Percentiles rank a stretch among this genome's conserved stretches.
phyloP scores from a whole-genome alignment of 2,797 vertebrate genomes.

The Protosalanx chinensis region DNA sequence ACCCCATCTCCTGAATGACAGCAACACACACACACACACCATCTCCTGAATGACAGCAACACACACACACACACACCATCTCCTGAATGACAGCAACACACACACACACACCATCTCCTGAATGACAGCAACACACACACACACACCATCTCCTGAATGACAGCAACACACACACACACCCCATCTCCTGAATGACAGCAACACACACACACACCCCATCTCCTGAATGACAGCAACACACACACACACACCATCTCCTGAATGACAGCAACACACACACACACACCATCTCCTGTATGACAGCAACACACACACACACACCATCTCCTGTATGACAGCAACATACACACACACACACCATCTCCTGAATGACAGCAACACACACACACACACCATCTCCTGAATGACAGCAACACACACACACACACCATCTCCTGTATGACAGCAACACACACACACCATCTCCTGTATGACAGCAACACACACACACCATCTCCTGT shows the following conservation, averaged over 20 bases:
- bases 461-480: not conserved
- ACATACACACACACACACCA: not conserved
- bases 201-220: not conserved
- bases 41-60: not conserved
- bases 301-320: slow-evolving; percentile 2
- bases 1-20: slow-evolving; percentile 79
- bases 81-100: not conserved
- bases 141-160: not conserved
- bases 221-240: not conserved
- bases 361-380: not conserved
- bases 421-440: slow-evolving; percentile 75
- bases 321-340: not conserved
- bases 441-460: slow-evolving; percentile 78
- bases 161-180: not conserved
- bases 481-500: not conserved
- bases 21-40: slow-evolving; percentile 74
- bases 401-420: not conserved
- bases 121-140: not conserved
- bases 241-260: not conserved
- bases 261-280: not conserved
- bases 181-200: not conserved
- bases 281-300: not conserved
- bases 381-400: not conserved
- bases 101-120: not conserved
- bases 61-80: slow-evolving; percentile 7